Evolutionary conservation across 2,888 invertebrate genomes (phyloP), one percentile per base, ranked within the genome.

Genomic region (Meteorus colon): DNA sequence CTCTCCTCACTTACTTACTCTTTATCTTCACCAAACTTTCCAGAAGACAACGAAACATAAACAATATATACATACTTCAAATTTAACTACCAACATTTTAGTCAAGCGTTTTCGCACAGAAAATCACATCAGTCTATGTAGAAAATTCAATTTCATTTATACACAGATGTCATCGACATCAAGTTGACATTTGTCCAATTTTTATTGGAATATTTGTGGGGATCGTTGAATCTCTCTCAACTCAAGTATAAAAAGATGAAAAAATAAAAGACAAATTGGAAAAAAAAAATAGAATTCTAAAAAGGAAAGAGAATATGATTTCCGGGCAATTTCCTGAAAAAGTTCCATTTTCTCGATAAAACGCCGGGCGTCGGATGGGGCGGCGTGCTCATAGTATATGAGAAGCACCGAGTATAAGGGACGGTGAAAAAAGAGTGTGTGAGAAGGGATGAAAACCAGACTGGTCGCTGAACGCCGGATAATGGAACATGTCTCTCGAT

Each of bases 401-500:
- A 75, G 72, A 63, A 45, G 55, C 71, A 70, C 48, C 71, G 55
- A 76, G 66, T 41, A 29, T 74, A 63, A 59, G 75, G 74, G 62
- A 74, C 55, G 63, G 66, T 68, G 27, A 31, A 68, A 73, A 73
- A 66, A 41, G 41, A 41, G 41, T 41, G 12, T 12, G 41, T 41
- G 69, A 60, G 63, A 73, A 69, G n/a, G 68, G 29, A 55, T 31
- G 71, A 74, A 75, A 74, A 67, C 27, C 45, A 77, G 75, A 73
- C 75, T 78, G 77, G 78, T 77, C 74, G 55, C 69, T 77, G 63
- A 81, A 76, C 76, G 76, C 60, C 71, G 77, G 78, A 55, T 78
- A 78, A 78, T 80, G 78, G 80, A 79, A 77, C 72, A 79, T 73
- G 74, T 77, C 77, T 70, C 77, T 69, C 77, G 77, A 80, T 80